phyloP scores from a whole-genome alignment of 1,140 invertebrate species.

The Scaptodrosophila lebanonensis region DNA sequence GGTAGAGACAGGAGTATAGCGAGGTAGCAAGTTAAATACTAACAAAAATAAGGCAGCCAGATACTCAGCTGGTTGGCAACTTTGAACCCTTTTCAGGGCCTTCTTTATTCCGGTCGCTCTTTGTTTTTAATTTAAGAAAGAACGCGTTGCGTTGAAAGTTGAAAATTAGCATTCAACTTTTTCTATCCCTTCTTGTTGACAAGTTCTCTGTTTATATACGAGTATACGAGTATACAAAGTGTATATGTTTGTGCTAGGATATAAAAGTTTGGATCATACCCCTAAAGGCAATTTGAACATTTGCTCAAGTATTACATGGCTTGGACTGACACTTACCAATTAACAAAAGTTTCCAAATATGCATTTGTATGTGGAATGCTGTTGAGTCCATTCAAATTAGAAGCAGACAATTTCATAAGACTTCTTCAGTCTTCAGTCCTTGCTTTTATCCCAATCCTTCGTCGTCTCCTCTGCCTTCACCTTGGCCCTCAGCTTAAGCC shows the following conservation, averaged over 20 bases:
- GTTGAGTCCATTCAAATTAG: slow-evolving; percentile 76
- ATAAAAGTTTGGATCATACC: no score
- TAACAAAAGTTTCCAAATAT: slow-evolving; percentile 77
- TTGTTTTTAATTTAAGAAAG: slow-evolving; percentile 29
- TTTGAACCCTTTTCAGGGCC: slow-evolving; percentile 51
- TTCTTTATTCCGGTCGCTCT: slow-evolving; percentile 6
- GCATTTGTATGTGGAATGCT: slow-evolving; percentile 76
- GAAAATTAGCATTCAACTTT: slow-evolving; percentile 51
- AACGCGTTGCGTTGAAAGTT: slow-evolving; percentile 49
- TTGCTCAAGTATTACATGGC: slow-evolving; percentile 33
- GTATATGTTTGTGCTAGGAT: no score
- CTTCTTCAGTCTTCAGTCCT: slow-evolving; percentile 27
- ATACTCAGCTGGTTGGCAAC: slow-evolving; percentile 44
- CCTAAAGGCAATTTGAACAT: no score
- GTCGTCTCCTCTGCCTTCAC: slow-evolving; percentile 1
- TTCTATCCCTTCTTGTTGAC: slow-evolving; percentile 6
- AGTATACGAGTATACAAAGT: no score
- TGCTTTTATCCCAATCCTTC: background rate
- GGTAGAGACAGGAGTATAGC: slow-evolving; percentile 13
- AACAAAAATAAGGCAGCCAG: slow-evolving; percentile 21
- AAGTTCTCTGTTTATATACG: slow-evolving; percentile 10
- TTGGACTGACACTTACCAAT: slow-evolving; percentile 72
- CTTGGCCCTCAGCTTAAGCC: background rate
- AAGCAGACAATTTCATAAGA: slow-evolving; percentile 57
- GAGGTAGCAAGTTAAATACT: slow-evolving; percentile 39